Conservation (phyloP, 2,888 invertebrate genomes). For the Melipona bicolor region DNA sequence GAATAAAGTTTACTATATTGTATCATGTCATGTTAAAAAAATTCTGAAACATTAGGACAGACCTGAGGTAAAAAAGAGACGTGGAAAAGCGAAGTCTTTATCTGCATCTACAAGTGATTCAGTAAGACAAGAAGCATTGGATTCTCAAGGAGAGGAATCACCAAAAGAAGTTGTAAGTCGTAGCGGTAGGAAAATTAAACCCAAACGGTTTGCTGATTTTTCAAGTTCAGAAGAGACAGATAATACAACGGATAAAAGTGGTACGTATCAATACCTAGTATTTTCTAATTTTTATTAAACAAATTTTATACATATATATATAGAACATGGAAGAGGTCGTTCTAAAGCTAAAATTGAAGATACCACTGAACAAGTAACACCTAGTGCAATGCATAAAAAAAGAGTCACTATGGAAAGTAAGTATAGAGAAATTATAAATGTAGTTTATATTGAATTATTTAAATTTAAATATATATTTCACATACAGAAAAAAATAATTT, state of each 20-base stretch:
- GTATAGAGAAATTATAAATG: conserved; percentile 37
- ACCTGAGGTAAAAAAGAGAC: conserved; percentile 75
- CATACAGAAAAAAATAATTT: conserved; percentile 74
- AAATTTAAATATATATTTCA: conserved; percentile 44
- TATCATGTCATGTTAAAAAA: not conserved
- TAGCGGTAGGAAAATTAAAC: conserved; percentile 91
- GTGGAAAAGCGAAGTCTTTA: conserved; percentile 73
- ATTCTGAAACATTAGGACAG: conserved; percentile 63
- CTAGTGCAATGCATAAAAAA: conserved; percentile 74
- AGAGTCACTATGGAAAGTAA: conserved; percentile 78
- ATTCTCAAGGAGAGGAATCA: conserved; percentile 84
- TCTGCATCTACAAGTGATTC: conserved; percentile 69
- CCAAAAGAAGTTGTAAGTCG: conserved; percentile 88
- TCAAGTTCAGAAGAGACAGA: conserved; percentile 81
- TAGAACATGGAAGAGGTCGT: conserved; percentile 78
- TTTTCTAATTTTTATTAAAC: not conserved
- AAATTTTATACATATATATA: conserved; percentile 43
- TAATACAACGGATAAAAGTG: conserved; percentile 70
- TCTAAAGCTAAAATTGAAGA: conserved; percentile 79
- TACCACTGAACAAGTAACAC: conserved; percentile 75
- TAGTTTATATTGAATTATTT: conserved; percentile 1
- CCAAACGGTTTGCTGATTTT: conserved; percentile 85
- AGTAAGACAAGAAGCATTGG: conserved; percentile 75
- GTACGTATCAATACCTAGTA: conserved; percentile 50
- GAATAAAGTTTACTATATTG: not conserved